These are phyloP conservation scores for Automeris io DNA, from an alignment of 2,888 invertebrate species.

Conservation along the genomic window DNA sequence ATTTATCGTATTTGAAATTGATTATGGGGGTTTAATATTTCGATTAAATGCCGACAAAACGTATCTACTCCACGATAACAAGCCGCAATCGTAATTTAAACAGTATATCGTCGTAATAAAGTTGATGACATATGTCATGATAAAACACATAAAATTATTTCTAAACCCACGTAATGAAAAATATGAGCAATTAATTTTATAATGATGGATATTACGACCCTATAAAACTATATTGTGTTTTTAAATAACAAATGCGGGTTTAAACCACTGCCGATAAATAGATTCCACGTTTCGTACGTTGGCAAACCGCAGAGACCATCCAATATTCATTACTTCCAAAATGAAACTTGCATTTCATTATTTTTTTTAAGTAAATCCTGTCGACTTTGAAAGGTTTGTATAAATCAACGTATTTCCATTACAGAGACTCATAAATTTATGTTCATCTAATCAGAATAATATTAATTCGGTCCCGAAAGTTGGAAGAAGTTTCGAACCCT, in stretches of 20 bases:
- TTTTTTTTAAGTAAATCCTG: conserved; percentile 15
- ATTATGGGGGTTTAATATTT: conserved; percentile 15
- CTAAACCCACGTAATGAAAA: background rate
- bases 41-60: conserved; percentile 13
- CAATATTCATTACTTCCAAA: conserved; percentile 19
- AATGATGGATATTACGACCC: conserved; percentile 5
- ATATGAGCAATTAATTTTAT: conserved; percentile 4
- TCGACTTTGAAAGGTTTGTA: conserved; percentile 13
- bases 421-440: conserved; percentile 37
- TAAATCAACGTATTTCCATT: conserved; percentile 30
- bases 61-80: background rate
- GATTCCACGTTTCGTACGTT: conserved; percentile 7
- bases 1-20: conserved; percentile 11
- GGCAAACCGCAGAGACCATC: conserved; percentile 12
- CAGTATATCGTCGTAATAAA: background rate
- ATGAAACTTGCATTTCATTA: conserved; percentile 19
- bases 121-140: background rate
- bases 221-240: conserved; percentile 2
- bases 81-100: background rate
- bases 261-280: conserved; percentile 7
- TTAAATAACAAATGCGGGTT: conserved; percentile 4
- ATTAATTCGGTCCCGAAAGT: conserved; percentile 30
- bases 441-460: conserved; percentile 47
- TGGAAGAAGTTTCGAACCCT: conserved; percentile 3
- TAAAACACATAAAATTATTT: background rate